Percentiles rank a stretch among this genome's conserved stretches.
Evolutionary conservation across 2,113 vertebrate species (phyloP).

Genomic region (Erinaceus europaeus): DNA sequence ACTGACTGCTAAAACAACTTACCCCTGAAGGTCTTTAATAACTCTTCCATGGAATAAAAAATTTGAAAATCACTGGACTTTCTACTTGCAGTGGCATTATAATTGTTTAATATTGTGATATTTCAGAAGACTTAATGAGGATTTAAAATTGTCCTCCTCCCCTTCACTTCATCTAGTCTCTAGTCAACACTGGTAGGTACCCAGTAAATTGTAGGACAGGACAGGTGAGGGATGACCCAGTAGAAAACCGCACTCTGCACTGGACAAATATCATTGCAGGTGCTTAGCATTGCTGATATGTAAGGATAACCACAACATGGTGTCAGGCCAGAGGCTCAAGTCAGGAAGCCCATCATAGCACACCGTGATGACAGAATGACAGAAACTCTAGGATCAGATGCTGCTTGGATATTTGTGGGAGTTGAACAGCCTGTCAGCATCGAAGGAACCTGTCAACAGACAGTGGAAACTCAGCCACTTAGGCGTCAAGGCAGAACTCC

Average conservation of each 20-base stretch:
- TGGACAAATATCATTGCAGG: not conserved
- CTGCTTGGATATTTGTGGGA: not conserved
- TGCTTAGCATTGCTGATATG: not conserved
- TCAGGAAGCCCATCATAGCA: not conserved
- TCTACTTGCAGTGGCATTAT: not conserved
- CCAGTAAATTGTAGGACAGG: no score
- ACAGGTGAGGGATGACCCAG: no score
- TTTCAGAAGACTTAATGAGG: not conserved
- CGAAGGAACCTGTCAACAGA: not conserved
- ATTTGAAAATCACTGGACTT: not conserved
- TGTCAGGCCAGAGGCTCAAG: not conserved
- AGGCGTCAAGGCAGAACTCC: not conserved
- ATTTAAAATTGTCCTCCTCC: not conserved
- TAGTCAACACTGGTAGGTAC: not conserved
- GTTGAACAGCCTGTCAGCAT: not conserved
- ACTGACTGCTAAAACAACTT: not conserved
- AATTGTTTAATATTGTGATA: not conserved
- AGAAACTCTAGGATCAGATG: not conserved
- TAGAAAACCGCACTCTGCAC: rapidly evolving
- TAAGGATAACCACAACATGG: rapidly evolving
- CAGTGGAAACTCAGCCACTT: not conserved
- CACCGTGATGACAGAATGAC: not conserved
- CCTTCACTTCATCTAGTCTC: not conserved
- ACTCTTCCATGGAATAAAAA: not conserved
- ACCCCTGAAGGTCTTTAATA: not conserved